phyloP scores from a whole-genome alignment of 2,113 vertebrate genomes.

The Stegostoma tigrinum region DNA sequence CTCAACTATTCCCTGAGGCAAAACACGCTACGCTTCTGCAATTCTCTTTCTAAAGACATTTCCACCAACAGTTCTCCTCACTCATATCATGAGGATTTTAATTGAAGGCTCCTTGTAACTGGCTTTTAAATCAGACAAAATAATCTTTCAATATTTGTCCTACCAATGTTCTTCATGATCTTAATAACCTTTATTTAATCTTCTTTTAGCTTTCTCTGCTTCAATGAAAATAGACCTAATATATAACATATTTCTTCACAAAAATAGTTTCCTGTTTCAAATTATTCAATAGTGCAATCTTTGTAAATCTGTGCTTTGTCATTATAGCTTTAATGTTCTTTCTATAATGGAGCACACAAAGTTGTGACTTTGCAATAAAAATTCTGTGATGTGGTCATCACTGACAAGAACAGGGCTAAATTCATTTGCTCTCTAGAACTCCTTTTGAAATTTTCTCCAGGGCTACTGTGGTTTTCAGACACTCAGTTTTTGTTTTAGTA shows the following conservation, averaged over 20 bases:
- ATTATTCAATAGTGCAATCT: background rate
- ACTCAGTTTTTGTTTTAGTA: no score
- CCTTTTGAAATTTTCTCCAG: no score
- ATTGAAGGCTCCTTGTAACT: background rate
- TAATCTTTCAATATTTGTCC: background rate
- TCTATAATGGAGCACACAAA: background rate
- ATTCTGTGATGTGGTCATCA: background rate
- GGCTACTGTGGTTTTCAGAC: no score
- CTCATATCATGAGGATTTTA: background rate
- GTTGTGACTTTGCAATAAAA: background rate
- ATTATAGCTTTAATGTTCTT: background rate
- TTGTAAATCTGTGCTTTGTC: background rate
- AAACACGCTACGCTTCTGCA: background rate
- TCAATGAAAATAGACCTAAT: background rate
- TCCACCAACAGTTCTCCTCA: background rate
- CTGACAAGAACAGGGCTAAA: background rate
- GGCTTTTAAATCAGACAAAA: background rate
- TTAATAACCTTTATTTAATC: background rate
- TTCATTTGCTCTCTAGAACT: no score
- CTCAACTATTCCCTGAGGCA: background rate
- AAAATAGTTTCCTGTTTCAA: background rate
- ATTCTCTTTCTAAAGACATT: background rate
- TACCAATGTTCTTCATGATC: background rate
- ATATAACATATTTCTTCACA: background rate
- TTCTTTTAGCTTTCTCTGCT: background rate